Evolutionary conservation across 2,797 vertebrate genomes (phyloP).

Genomic region (Siniperca scherzeri): DNA sequence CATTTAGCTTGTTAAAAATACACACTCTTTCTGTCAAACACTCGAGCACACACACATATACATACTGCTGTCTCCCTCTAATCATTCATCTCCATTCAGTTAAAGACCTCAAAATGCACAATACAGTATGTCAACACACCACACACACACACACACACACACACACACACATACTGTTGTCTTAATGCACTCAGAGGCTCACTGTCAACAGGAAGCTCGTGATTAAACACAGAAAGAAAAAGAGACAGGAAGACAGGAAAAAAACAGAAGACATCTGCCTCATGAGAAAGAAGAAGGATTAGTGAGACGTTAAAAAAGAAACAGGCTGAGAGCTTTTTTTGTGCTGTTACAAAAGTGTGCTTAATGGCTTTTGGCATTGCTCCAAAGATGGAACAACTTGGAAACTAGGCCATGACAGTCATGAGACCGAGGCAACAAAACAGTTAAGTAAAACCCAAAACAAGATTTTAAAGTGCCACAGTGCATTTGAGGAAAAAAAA

Average conservation of each 20-base stretch:
- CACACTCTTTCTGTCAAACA: constrained; percentile 18
- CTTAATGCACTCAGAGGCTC: constrained; percentile 36
- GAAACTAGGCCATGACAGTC: constrained; percentile 71
- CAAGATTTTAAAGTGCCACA: constrained; percentile 42
- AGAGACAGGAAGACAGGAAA: constrained; percentile 6
- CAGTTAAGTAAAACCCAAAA: constrained; percentile 44
- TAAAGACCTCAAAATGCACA: constrained; percentile 14
- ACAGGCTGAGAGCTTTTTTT: constrained; percentile 11
- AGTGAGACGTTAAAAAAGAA: constrained; percentile 31
- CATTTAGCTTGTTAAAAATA: constrained; percentile 59
- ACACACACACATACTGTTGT: constrained; percentile 23
- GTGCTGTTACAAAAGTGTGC: constrained; percentile 52
- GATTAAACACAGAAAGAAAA: constrained; percentile 45
- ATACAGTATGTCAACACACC: constrained; percentile 12
- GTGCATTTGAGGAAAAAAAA: constrained; percentile 9
- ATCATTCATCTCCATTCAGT: background rate
- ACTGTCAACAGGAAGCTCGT: constrained; percentile 21
- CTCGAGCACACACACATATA: constrained; percentile 8
- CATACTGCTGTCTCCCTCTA: background rate
- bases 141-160: background rate
- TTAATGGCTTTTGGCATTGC: constrained; percentile 68
- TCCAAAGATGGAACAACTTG: constrained; percentile 59
- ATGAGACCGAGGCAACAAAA: constrained; percentile 53
- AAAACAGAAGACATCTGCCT: constrained; percentile 31
- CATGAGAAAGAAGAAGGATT: constrained; percentile 37